Conservation (phyloP, 2,113 vertebrate species). For the Neolamprologus variostigma region DNA sequence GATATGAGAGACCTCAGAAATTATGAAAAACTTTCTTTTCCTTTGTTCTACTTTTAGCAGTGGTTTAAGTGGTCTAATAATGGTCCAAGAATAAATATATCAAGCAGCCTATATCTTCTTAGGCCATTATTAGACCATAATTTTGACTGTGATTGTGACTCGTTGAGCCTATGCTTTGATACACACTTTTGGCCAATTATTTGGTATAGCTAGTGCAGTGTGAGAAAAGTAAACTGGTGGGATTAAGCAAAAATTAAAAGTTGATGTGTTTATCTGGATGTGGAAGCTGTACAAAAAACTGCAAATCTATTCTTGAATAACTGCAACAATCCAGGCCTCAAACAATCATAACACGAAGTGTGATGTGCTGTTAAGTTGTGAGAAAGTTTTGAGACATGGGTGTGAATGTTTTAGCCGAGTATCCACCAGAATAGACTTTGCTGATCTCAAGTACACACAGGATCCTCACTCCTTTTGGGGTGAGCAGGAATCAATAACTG, state of each 20-base stretch:
- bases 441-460: neutral
- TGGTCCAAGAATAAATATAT: neutral
- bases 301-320: neutral
- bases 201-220: neutral
- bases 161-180: neutral
- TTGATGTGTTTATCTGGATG: rapidly evolving
- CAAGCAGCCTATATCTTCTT: neutral
- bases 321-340: neutral
- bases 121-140: neutral
- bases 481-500: neutral
- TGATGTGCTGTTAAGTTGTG: neutral
- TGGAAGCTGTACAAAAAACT: neutral
- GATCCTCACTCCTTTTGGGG: neutral
- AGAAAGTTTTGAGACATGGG: neutral
- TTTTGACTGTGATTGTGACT: neutral
- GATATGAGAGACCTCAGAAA: neutral
- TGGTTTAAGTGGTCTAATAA: neutral
- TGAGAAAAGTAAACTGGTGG: neutral
- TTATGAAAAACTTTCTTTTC: neutral
- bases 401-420: neutral
- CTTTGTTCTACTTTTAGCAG: neutral
- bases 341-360: rapidly evolving
- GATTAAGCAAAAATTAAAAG: neutral
- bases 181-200: neutral
- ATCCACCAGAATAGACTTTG: neutral